Base-by-base conservation (phyloP, 2,888 invertebrate species). In the Melinopterus prodromus region DNA sequence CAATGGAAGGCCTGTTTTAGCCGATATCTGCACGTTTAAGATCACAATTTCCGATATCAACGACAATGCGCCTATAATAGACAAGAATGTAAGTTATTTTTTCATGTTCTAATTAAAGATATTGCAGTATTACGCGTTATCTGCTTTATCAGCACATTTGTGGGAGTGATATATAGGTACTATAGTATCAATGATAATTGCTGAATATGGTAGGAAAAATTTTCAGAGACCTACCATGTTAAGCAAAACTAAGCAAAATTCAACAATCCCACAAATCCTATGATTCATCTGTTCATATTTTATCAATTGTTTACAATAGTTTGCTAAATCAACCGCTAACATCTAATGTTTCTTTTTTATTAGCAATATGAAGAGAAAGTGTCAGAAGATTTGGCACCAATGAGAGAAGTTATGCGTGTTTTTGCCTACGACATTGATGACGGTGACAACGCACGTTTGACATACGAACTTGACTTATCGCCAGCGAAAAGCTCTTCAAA, bases 391-490 rank as follows among this genome's bases (percentile, higher is more conserved):
- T 91, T 94, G 84, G 91, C 91, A 81, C 92, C 93, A 81, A 93
- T 92, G 15, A 90, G 92, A 79, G 95, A 95, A 87, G 96, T 97
- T 82, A 96, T 97, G 95, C 92, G 96, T 87, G 95, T 98, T 88
- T 97, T 97, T 81, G 97, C 98, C 15, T 97, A 97, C 38, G 98
- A 97, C 89, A 94, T 96, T 84, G 98, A 98, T 87, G 96, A 97
- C 86, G 97, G 97, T 14, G 94, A 95, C 87, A 99, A 99, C 90
- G 97, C 97, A 80, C 93, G 94, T 84, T 93, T 98, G 12, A 92
- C 92, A 82, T 98, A 97, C 88, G 92, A 90, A 82, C 89, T 93
- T 83, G 90, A 90, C 83, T 88, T 90, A 35, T 90, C 90, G 79
- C 90, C 90, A 26, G 90, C 90, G 37, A 90, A 90, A 84, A 90